These are phyloP conservation scores for Cylindroiulus punctatus DNA, from an alignment of 2,888 invertebrate genomes.

Conservation along the genomic window DNA sequence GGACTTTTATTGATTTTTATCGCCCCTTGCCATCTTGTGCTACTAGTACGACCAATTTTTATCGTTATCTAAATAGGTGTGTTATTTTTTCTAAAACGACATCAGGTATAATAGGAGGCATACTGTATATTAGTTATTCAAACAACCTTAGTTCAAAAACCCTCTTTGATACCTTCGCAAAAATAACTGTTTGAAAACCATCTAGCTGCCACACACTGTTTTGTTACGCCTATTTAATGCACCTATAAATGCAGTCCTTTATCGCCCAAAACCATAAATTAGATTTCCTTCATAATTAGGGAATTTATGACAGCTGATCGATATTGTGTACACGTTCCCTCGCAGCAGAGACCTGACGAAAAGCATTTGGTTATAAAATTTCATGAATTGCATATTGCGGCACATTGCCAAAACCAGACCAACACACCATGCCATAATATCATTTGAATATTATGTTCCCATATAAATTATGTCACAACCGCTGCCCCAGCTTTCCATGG, in stretches of 20 bases:
- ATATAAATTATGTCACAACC: conserved; percentile 4
- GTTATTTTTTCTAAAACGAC: background rate
- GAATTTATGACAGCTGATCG: background rate
- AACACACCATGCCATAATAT: background rate
- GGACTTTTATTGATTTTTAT: background rate
- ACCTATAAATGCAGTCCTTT: background rate
- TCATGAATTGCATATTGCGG: background rate
- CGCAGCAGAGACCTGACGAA: background rate
- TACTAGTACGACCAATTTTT: background rate
- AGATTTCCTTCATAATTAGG: conserved; percentile 10
- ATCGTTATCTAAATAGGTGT: background rate
- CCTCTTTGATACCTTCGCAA: background rate
- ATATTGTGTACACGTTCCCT: background rate
- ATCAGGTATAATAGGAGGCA: background rate
- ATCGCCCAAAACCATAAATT: conserved; percentile 24
- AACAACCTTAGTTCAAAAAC: background rate
- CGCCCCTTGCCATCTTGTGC: background rate
- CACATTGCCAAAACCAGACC: background rate
- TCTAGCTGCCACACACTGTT: background rate
- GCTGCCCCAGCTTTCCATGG: background rate
- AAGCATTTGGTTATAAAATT: background rate
- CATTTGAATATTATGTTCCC: conserved; percentile 19
- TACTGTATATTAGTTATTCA: background rate
- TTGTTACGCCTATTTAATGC: conserved; percentile 3
- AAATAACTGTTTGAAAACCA: background rate